A percentile compares a stretch with the other conserved stretches of the same genome.
phyloP scores from a whole-genome alignment of 2,113 vertebrate species.

The Electrona antarctica region DNA sequence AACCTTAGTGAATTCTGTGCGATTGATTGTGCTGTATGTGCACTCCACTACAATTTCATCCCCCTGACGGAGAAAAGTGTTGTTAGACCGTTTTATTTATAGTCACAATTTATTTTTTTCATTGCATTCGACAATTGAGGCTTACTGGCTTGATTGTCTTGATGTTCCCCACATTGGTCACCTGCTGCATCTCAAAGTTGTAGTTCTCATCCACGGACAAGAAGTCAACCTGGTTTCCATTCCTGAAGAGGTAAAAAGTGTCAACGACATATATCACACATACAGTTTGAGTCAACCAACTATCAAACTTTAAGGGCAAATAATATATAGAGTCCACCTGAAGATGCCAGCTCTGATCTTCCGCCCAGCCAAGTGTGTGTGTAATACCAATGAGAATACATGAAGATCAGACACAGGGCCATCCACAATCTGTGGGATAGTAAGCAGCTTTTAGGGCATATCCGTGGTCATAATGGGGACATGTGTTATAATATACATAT shows the following conservation, averaged over 20 bases:
- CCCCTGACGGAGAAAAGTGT: slow-evolving; percentile 48
- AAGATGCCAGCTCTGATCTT: slow-evolving; percentile 78
- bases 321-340: slow-evolving; percentile 63
- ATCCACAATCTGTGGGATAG: slow-evolving; percentile 69
- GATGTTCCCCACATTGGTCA: slow-evolving; percentile 61
- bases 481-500: no score
- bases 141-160: slow-evolving; percentile 73
- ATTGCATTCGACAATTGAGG: neutral
- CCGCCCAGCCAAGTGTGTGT: slow-evolving; percentile 82
- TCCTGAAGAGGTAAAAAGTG: slow-evolving; percentile 58
- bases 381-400: slow-evolving; percentile 77
- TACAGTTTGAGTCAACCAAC: neutral
- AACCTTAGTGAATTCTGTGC: slow-evolving; percentile 53
- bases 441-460: neutral
- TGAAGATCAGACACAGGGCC: slow-evolving; percentile 72
- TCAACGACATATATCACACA: neutral
- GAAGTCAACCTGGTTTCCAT: slow-evolving; percentile 77
- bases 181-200: slow-evolving; percentile 82
- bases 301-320: neutral
- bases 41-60: slow-evolving; percentile 77
- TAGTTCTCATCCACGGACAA: slow-evolving; percentile 81
- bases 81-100: neutral
- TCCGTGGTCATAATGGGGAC: no score
- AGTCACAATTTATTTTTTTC: neutral
- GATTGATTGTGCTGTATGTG: slow-evolving; percentile 66